Evolutionary conservation across 2,888 invertebrate species (phyloP), one percentile per base, ranked within the genome.

Genomic region (Andrena dorsata): DNA sequence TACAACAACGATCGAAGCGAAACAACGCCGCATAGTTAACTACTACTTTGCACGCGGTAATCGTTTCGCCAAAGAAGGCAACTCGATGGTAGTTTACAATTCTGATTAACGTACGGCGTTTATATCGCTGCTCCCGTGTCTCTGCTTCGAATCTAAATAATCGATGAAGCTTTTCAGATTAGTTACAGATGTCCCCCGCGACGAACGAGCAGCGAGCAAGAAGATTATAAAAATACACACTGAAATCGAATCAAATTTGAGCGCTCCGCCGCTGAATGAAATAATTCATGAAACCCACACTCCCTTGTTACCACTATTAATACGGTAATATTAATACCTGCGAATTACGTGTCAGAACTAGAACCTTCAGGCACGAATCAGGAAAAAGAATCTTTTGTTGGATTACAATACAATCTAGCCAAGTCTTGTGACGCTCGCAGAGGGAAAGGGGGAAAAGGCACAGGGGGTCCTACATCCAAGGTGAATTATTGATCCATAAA

Each of bases 401-500:
- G 5, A 23, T 35, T 32, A 23, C 4, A 20, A 23, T 28, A 35
- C 35, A 41, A 41, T 16, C 41, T 5, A 41, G 13, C 2, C 41
- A 2, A 10, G 26, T 6, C 28, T 49, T 32, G 63, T 58, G 61
- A 61, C 23, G 81, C 56, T 75, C 56, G 23, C 10, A 1, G 56
- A 51, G 51, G 20, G 51, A 20, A 26, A 56, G 13, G 2, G 1
- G 26, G 23, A 61, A 8, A 61, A 47, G 2, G 6, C 23, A 60
- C 13, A 28, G n/a, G 26, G 23, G 26, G 71, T 71, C 61, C 32
- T 32, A 16, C 10, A 23, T 51, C 82, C 66, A 8, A 70, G 28
- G 61, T 70, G 66, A 75, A 70, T 75, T 71, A 75, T 82, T 56
- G 82, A 82, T 75, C 82, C 61, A 60, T 56, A 41, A 70, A 68